Percentiles rank a stretch among this genome's conserved stretches.
These are phyloP conservation scores for Neoaliturus tenellus DNA, from an alignment of 2,888 invertebrate genomes.

Conservation along the genomic window DNA sequence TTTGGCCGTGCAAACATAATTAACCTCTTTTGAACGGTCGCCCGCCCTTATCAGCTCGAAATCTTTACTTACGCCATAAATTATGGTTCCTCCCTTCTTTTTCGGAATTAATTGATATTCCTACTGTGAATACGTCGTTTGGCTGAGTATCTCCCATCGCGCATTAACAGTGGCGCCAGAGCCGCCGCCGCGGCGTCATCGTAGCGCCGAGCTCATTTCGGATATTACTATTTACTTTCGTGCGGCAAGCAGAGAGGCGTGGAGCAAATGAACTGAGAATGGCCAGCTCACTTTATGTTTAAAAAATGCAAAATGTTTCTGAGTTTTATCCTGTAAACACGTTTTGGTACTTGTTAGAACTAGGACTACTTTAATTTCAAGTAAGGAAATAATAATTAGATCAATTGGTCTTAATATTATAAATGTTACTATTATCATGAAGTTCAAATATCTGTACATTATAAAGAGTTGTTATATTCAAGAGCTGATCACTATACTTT, in stretches of 20 bases:
- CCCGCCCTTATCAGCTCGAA: not conserved
- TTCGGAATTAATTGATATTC: conserved; percentile 13
- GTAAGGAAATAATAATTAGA: too few species aligned
- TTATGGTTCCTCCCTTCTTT: not conserved
- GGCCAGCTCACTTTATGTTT: too few species aligned
- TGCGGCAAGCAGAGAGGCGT: not conserved
- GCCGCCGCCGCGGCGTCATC: too few species aligned
- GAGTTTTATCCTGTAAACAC: too few species aligned
- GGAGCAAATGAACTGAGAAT: not conserved
- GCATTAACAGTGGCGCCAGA: conserved; percentile 1
- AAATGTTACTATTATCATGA: too few species aligned
- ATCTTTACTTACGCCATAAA: not conserved
- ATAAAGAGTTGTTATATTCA: too few species aligned
- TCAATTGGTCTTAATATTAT: too few species aligned
- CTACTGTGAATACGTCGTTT: not conserved
- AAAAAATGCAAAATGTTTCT: too few species aligned
- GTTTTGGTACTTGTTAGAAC: too few species aligned
- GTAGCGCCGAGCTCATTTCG: not conserved
- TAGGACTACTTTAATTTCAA: too few species aligned
- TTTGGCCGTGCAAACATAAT: conserved; percentile 30
- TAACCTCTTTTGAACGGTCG: not conserved
- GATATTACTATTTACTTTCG: not conserved
- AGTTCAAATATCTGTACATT: too few species aligned
- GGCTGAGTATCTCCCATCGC: not conserved
- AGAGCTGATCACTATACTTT: too few species aligned